These are phyloP conservation scores for Trissolcus japonicus DNA, from an alignment of 2,888 invertebrate genomes.

Conservation along the genomic window DNA sequence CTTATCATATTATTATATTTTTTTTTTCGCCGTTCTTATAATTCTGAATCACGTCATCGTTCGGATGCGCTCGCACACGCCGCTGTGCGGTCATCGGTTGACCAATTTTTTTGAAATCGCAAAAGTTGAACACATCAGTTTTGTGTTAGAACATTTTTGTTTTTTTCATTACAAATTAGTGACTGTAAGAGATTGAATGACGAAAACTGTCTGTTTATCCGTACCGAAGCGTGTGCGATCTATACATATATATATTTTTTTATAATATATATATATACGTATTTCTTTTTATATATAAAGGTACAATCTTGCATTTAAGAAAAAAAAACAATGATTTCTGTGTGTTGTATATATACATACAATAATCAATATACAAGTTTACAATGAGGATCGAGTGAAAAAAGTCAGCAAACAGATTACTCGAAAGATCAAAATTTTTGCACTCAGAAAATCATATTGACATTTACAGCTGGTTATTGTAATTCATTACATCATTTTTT, in stretches of 20 bases:
- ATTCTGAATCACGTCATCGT: conserved; percentile 46
- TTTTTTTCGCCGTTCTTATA: conserved; percentile 31
- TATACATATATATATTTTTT: conserved; percentile 58
- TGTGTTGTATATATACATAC: conserved; percentile 60
- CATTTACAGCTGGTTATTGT: no score
- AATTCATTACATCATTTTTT: conserved; percentile 5
- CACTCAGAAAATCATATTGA: neutral
- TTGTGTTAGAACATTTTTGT: conserved; percentile 6
- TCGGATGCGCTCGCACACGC: conserved; percentile 53
- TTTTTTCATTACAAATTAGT: no score
- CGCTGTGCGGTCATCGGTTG: conserved; percentile 35
- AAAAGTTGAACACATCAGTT: conserved; percentile 7
- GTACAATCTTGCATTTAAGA: conserved; percentile 65
- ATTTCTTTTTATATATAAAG: conserved; percentile 67
- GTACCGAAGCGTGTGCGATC: conserved; percentile 59
- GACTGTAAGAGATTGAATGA: no score
- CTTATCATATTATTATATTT: conserved; percentile 23
- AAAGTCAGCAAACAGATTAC: conserved; percentile 42
- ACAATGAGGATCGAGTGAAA: conserved; percentile 58
- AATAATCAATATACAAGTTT: conserved; percentile 73
- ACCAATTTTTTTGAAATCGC: conserved; percentile 2
- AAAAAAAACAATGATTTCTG: conserved; percentile 61
- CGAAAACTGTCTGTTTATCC: conserved; percentile 12
- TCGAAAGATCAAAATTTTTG: conserved; percentile 8
- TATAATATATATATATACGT: conserved; percentile 47